Evolutionary conservation across 2,113 vertebrate genomes (phyloP), one percentile per base, ranked within the genome.

Genomic region (Macaca fascicularis): DNA sequence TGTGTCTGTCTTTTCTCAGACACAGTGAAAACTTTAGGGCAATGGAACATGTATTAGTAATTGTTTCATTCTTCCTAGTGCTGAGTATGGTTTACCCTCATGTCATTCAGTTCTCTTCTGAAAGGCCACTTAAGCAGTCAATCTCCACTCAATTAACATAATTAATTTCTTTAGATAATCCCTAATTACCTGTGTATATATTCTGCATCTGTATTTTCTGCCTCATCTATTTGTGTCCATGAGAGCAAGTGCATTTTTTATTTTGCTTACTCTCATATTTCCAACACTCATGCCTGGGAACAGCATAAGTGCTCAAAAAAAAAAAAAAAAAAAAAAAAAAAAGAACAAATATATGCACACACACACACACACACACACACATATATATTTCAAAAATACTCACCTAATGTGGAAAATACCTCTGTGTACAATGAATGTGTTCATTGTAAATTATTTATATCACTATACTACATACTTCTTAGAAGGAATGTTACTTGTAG

Each of bases 21-120:
- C 12, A 82, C 0, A 6, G 1, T 38, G 38, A 57, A 23, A 6
- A 64, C 27, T 12, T 19, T 4, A 75, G 48, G 4, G 0, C 6
- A 20, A 8, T 50, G 6, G 75, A 40, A 79, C 25, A 57, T 6
- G 25, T 79, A 59, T 67, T 55, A 84, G 38, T 67, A 17, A 43
- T 6, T 8, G 4, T 2, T 2, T 59, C 72, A 22, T 75, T 48
- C 75, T 70, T 89, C 20, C 13, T 13, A 4, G 5, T 20, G 30
- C 4, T 2, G 35, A 76, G 5, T 9, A 38, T 38, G 50, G 10
- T 16, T 76, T 57, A 40, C 1, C 67, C 5, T 82, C 14, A 14
- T n/a, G 78, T 38, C 27, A 19, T 55, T 43, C 27, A 14, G 55
- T 69, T n/a, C 23, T 94, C 84, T 67, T 69, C 27, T 22, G 19